These are phyloP conservation scores for Hymenochirus boettgeri DNA, from an alignment of 2,113 vertebrate species.

Conservation along the genomic window DNA sequence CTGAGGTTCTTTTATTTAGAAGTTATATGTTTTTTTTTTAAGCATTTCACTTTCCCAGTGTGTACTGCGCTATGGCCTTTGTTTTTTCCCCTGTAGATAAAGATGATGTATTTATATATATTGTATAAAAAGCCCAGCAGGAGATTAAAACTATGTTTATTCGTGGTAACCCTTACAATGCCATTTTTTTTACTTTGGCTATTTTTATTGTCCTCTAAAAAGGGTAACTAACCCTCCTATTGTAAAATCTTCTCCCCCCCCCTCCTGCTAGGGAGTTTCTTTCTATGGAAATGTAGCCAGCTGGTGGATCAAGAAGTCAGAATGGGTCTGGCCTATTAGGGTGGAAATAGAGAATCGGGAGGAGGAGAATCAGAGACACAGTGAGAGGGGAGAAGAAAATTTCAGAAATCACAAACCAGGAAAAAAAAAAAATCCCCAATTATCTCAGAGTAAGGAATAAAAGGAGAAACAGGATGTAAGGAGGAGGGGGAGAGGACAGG, in stretches of 20 bases:
- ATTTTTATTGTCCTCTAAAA: neutral
- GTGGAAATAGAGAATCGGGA: constrained; percentile 32
- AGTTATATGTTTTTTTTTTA: too few species aligned
- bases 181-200: neutral
- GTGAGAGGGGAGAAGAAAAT: constrained; percentile 45
- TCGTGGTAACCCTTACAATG: neutral
- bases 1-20: too few species aligned
- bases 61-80: too few species aligned
- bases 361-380: constrained; percentile 47
- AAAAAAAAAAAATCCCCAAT: constrained; percentile 35
- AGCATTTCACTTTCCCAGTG: too few species aligned
- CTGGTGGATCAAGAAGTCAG: constrained; percentile 73
- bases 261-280: constrained; percentile 58
- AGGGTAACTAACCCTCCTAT: too few species aligned
- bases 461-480: constrained; percentile 40
- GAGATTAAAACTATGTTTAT: neutral
- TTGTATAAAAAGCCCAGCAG: neutral
- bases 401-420: constrained; percentile 42
- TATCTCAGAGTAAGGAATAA: constrained; percentile 44
- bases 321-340: constrained; percentile 51
- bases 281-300: constrained; percentile 73
- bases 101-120: too few species aligned
- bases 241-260: neutral
- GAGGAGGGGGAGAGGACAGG: constrained; percentile 26
- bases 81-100: too few species aligned